A percentile compares a stretch with the other conserved stretches of the same genome.
These are phyloP conservation scores for Tapera naevia DNA, from an alignment of 2,797 vertebrate genomes.

Conservation along the genomic window DNA sequence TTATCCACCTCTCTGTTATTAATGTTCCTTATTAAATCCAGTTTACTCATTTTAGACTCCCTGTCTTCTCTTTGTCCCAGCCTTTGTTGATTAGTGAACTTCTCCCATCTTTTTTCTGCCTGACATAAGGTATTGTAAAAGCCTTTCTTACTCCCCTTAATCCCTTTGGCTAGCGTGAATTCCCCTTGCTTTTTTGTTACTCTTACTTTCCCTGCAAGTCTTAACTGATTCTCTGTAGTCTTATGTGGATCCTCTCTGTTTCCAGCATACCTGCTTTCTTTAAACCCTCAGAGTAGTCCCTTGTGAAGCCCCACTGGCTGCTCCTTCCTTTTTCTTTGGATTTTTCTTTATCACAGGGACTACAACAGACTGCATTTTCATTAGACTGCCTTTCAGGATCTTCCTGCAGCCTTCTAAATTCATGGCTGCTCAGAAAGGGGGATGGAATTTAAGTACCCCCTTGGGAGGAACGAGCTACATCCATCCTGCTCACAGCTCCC, in stretches of 20 bases:
- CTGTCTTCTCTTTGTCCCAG: constrained; percentile 30
- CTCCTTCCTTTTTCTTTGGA: background rate
- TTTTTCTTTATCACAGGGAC: background rate
- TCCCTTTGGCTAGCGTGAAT: constrained; percentile 45
- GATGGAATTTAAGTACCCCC: constrained; percentile 19
- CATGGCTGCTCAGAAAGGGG: background rate
- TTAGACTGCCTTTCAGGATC: constrained; percentile 8
- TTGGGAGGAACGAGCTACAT: background rate
- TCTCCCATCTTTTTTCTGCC: constrained; percentile 48
- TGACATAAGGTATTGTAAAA: constrained; percentile 59
- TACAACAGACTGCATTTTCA: background rate
- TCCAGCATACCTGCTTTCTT: background rate
- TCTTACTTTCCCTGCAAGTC: constrained; percentile 31
- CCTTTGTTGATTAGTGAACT: constrained; percentile 53
- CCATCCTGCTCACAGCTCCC: background rate
- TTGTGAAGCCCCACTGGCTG: background rate
- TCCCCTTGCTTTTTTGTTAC: constrained; percentile 45
- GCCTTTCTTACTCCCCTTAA: constrained; percentile 41
- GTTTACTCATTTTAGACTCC: constrained; percentile 51
- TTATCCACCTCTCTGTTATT: constrained; percentile 40
- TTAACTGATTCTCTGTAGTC: constrained; percentile 40
- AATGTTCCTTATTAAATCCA: constrained; percentile 31
- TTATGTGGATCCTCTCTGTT: constrained; percentile 22
- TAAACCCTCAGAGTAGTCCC: background rate
- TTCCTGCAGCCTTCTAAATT: background rate